Evolutionary conservation across 1,140 invertebrate genomes (phyloP), one percentile per base, ranked within the genome.

Genomic region (Heliothis subflexa): DNA sequence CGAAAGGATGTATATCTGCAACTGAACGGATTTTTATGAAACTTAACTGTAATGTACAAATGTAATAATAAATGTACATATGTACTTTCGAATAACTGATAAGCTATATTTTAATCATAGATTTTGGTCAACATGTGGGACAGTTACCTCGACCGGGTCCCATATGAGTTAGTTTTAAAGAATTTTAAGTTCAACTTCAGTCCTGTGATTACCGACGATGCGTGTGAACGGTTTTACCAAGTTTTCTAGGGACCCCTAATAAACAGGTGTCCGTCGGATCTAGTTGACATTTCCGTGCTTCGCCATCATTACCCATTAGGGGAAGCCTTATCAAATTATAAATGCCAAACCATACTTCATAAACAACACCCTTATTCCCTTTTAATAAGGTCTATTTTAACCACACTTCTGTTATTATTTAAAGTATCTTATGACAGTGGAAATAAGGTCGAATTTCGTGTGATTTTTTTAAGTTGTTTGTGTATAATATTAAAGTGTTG

Each of bases 241-340:
- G 55, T 57, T 57, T 28, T 28, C 25, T 16, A 45, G 0, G 21
- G 57, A 64, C 50, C 73, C 18, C 45, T 50, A 71, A 49, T 10
- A 52, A 75, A 75, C 57, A 75, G 73, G 73, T 75, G 73, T 73
- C 12, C 28, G 12, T 59, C 28, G 54, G 47, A 73, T 75, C 33
- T 75, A 75, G 73, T 75, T 75, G 73, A 75, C 73, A 75, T 75
- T 75, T 75, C 55, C 73, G 73, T 75, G 73, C 59, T 21, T 62
- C 7, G 21, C 73, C 40, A 33, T 64, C 73, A 75, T 75, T 75
- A 75, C 18, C 47, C 14, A 75, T 75, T 75, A 75, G 73, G 57
- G 73, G 57, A 49, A 50, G 18, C 49, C n/a, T 64, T 62, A 75
- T 75, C 73, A 50, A 75, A 75, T 62, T 62, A 62, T 57, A 75